phyloP scores from a whole-genome alignment of 2,113 vertebrate species.

The Toxotes chatareus region DNA sequence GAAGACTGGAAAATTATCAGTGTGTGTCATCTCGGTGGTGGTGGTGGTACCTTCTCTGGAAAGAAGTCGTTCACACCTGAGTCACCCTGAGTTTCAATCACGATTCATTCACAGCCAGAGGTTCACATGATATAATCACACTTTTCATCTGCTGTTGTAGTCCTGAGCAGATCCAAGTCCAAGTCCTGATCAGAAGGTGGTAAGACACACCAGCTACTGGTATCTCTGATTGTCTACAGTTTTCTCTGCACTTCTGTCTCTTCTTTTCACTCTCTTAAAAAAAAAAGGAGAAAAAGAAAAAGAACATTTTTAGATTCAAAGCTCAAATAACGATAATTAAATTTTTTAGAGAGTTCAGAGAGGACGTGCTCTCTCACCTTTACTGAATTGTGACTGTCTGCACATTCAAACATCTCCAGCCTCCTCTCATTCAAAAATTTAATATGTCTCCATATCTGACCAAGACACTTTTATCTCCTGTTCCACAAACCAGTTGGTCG shows the following conservation, averaged over 20 bases:
- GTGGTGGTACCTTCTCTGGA: not conserved
- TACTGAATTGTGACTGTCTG: not conserved
- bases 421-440: not conserved
- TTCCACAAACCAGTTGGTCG: not conserved
- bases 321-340: not conserved
- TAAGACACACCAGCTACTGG: not conserved
- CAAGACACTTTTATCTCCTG: not conserved
- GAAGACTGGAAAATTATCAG: not conserved
- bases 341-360: not conserved
- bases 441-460: not conserved
- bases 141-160: not conserved
- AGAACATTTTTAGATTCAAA: not conserved
- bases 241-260: not conserved
- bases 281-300: too few relatives aligned
- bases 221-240: not conserved
- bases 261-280: too few relatives aligned
- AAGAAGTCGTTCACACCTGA: not conserved
- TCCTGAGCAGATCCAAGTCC: not conserved
- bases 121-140: not conserved
- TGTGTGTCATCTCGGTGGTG: not conserved
- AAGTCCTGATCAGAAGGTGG: not conserved
- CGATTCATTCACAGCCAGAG: not conserved
- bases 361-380: not conserved
- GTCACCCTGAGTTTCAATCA: not conserved
- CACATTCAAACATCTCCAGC: not conserved